Conservation (phyloP, 64 coral and sea anemone genomes). For the Stichodactyla helianthus region DNA sequence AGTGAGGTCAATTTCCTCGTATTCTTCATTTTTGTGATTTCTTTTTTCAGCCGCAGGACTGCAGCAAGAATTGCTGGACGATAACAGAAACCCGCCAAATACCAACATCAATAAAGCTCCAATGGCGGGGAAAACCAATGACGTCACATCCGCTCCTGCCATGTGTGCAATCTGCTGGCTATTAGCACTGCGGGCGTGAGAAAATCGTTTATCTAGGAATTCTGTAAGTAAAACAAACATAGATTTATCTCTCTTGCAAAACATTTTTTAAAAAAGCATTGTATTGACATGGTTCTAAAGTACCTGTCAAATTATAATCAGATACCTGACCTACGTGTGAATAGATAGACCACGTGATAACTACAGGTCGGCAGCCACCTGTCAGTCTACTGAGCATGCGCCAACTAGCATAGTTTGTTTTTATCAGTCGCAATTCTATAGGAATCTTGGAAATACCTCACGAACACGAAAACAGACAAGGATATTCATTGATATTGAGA, state of each 20-base stretch:
- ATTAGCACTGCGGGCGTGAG: conserved; percentile 6
- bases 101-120: conserved; percentile 71
- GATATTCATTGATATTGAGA: background rate
- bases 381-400: background rate
- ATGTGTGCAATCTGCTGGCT: conserved; percentile 13
- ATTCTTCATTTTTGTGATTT: conserved; percentile 1
- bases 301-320: background rate
- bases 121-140: conserved; percentile 66
- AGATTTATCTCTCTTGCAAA: background rate
- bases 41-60: conserved; percentile 26
- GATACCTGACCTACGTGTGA: background rate
- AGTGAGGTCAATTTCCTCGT: conserved; percentile 43
- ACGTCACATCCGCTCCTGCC: conserved; percentile 15
- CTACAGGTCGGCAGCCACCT: no score
- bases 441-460: background rate
- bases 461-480: background rate
- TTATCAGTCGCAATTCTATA: background rate
- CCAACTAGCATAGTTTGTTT: background rate
- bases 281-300: background rate
- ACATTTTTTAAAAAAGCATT: background rate
- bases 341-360: background rate
- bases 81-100: conserved; percentile 65
- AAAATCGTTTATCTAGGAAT: background rate
- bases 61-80: background rate
- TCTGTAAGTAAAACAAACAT: background rate